These are phyloP conservation scores for Montipora foliosa DNA, from an alignment of 64 coral and sea anemone genomes.

Conservation along the genomic window DNA sequence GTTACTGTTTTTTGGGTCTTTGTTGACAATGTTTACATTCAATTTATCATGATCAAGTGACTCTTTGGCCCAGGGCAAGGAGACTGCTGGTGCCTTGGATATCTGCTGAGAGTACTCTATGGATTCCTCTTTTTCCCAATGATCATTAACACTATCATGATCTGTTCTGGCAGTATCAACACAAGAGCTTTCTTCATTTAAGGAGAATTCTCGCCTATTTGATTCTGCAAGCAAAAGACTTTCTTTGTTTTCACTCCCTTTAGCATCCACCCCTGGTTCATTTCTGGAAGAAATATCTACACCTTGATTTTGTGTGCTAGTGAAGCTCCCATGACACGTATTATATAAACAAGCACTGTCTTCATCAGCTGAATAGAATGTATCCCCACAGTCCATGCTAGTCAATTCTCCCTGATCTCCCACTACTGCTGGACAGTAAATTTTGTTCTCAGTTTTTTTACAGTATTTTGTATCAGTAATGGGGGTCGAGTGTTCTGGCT, in stretches of 20 bases:
- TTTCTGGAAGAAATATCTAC: neutral
- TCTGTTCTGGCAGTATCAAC: neutral
- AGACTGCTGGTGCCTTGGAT: neutral
- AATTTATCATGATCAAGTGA: neutral
- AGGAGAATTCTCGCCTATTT: neutral
- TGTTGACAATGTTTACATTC: neutral
- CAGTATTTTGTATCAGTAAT: neutral
- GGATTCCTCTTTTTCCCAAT: neutral
- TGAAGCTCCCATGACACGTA: neutral
- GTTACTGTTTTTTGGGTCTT: neutral
- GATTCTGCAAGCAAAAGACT: neutral
- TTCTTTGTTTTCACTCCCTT: neutral
- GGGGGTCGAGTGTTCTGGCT: neutral
- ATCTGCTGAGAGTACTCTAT: neutral
- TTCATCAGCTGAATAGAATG: constrained; percentile 1
- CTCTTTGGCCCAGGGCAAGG: neutral
- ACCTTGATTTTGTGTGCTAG: neutral
- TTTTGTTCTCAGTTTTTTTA: neutral
- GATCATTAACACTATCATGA: neutral
- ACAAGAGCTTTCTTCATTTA: neutral
- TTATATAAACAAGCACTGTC: neutral
- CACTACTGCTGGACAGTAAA: no score
- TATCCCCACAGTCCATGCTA: constrained; percentile 4
- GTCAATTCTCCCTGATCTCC: neutral
- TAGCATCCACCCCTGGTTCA: neutral